A percentile compares a stretch with the other conserved stretches of the same genome.
Evolutionary conservation across 2,888 invertebrate genomes (phyloP).

Genomic region (Cecidostiba fungosa): DNA sequence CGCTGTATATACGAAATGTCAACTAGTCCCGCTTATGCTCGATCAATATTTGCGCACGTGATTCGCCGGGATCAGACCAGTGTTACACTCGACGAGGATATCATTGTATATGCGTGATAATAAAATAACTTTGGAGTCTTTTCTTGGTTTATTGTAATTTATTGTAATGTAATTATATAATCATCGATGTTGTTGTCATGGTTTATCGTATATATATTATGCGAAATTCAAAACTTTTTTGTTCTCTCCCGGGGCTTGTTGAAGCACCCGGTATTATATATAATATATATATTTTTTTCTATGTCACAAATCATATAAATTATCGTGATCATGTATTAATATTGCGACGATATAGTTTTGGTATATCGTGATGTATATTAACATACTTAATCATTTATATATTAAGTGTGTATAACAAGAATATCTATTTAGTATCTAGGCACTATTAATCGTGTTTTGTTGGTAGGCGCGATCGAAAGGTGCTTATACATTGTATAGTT

Average conservation of each 20-base stretch:
- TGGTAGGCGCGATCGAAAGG: constrained; percentile 60
- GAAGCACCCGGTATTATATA: constrained; percentile 21
- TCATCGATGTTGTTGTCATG: constrained; percentile 56
- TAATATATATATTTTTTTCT: constrained; percentile 15
- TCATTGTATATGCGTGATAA: neutral
- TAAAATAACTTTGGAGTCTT: neutral
- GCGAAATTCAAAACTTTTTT: constrained; percentile 56
- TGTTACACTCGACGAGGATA: neutral
- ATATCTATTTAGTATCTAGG: constrained; percentile 63
- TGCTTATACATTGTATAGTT: constrained; percentile 49
- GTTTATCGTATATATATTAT: constrained; percentile 57
- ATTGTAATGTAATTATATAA: constrained; percentile 59
- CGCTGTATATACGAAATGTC: neutral
- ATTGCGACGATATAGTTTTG: constrained; percentile 48
- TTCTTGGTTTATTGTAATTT: constrained; percentile 51
- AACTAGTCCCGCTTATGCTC: neutral
- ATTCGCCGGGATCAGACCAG: no score
- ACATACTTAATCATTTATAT: constrained; percentile 41
- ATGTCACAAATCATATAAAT: constrained; percentile 57
- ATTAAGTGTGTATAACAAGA: constrained; percentile 62
- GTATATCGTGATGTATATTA: constrained; percentile 52
- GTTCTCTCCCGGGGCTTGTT: constrained; percentile 6
- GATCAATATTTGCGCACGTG: neutral
- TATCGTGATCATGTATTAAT: constrained; percentile 55
- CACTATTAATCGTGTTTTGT: constrained; percentile 61